Conservation (phyloP, 2,888 invertebrate species). For the Lasioglossum malachurum region DNA sequence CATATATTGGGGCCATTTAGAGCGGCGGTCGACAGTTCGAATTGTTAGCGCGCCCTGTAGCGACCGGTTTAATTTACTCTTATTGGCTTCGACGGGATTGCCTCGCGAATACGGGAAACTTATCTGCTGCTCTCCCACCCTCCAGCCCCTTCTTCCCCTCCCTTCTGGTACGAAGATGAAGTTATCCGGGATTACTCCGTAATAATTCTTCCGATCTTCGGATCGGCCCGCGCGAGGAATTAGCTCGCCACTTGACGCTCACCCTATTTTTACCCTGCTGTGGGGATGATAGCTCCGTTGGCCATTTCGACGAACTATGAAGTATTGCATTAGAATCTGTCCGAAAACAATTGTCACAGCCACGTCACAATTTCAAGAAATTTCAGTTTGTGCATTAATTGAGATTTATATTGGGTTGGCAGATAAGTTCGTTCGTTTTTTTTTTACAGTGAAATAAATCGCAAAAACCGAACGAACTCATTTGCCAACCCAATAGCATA, state of each 20-base stretch:
- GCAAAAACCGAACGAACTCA: too few relatives aligned
- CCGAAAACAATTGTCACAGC: not conserved
- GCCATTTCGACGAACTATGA: conserved; percentile 45
- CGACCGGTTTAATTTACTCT: conserved; percentile 69
- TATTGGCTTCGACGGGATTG: conserved; percentile 62
- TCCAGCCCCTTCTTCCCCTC: not conserved
- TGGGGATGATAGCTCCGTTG: not conserved
- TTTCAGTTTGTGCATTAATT: too few relatives aligned
- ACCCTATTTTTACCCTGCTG: not conserved
- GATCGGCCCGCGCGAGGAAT: conserved; percentile 74
- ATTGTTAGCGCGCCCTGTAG: conserved; percentile 64
- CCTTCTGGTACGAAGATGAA: conserved; percentile 60
- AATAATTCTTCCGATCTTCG: conserved; percentile 45
- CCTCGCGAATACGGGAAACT: conserved; percentile 53
- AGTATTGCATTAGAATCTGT: not conserved
- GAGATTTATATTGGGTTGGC: too few relatives aligned
- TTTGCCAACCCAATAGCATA: too few relatives aligned
- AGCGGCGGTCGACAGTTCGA: conserved; percentile 69
- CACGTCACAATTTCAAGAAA: too few relatives aligned
- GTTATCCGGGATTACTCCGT: conserved; percentile 57
- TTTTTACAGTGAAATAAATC: too few relatives aligned
- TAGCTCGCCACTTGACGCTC: conserved; percentile 70
- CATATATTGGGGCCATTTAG: conserved; percentile 67
- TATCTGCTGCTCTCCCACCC: conserved; percentile 48
- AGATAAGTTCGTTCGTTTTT: too few relatives aligned